These are phyloP conservation scores for Amorpha juglandis DNA, from an alignment of 2,888 invertebrate species.

Conservation along the genomic window DNA sequence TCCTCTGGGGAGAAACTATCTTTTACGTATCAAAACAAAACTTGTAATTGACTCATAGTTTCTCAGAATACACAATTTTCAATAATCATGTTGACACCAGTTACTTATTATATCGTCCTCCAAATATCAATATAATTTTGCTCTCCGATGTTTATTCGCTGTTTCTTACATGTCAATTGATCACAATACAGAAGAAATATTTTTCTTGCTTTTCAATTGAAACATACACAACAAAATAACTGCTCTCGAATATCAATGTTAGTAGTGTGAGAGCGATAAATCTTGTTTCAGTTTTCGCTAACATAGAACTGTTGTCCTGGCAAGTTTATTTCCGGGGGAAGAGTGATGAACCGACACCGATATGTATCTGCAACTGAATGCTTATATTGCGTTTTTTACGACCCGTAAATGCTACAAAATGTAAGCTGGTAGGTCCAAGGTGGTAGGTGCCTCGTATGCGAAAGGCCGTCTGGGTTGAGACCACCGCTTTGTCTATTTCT, in stretches of 20 bases:
- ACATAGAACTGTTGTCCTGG: conserved; percentile 51
- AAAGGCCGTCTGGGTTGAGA: too few relatives aligned
- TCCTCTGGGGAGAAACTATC: too few relatives aligned
- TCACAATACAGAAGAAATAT: neutral
- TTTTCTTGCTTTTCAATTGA: conserved; percentile 5
- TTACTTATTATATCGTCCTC: too few relatives aligned
- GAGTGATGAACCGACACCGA: conserved; percentile 49
- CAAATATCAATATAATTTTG: too few relatives aligned
- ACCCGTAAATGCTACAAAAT: neutral
- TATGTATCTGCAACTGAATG: conserved; percentile 47
- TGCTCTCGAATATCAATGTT: conserved; percentile 49
- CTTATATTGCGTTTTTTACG: conserved; percentile 36
- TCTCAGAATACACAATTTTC: too few relatives aligned
- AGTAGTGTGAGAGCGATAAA: conserved; percentile 48
- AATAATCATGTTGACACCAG: too few relatives aligned
- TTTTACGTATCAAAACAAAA: too few relatives aligned
- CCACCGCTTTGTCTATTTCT: too few relatives aligned
- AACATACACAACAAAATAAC: conserved; percentile 27
- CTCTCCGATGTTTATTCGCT: too few relatives aligned
- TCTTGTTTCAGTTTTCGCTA: conserved; percentile 53
- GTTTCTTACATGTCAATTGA: neutral
- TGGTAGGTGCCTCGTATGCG: too few relatives aligned
- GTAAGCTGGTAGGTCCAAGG: too few relatives aligned
- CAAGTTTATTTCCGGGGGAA: conserved; percentile 54
- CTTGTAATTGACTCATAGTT: too few relatives aligned